These are phyloP conservation scores for Calameuta pallipes DNA, from an alignment of 2,888 invertebrate genomes.

Conservation along the genomic window DNA sequence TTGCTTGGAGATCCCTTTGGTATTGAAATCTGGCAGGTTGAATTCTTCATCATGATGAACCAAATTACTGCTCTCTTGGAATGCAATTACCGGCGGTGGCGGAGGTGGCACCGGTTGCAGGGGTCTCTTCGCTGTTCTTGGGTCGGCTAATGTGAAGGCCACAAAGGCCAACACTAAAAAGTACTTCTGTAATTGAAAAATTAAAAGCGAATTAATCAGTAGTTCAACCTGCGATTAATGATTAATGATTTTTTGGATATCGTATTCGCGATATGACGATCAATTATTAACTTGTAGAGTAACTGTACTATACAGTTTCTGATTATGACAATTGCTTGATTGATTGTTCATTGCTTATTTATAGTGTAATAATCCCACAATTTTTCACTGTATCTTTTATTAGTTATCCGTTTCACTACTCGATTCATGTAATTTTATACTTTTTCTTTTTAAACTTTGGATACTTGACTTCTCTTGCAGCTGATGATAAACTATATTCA, in stretches of 20 bases:
- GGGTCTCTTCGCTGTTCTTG: constrained; percentile 9
- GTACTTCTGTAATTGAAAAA: constrained; percentile 12
- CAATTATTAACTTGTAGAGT: too few relatives aligned
- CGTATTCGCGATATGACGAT: not conserved
- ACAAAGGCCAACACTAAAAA: constrained; percentile 17
- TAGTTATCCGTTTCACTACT: not conserved
- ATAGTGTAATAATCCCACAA: not conserved
- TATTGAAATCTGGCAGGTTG: not conserved
- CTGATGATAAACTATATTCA: not conserved
- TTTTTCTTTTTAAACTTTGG: not conserved
- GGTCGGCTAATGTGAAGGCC: constrained; percentile 15
- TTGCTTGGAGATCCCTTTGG: not conserved
- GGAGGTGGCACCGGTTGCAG: constrained; percentile 11
- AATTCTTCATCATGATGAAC: not conserved
- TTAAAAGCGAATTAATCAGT: not conserved
- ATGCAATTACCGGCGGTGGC: constrained; percentile 8
- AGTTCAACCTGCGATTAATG: not conserved
- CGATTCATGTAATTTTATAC: not conserved
- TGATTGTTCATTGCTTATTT: not conserved
- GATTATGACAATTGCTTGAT: not conserved
- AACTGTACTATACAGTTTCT: not conserved
- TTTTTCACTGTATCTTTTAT: not conserved
- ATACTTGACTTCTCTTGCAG: not conserved
- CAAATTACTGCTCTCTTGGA: not conserved
- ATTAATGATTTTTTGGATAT: not conserved